phyloP scores from a whole-genome alignment of 2,888 invertebrate genomes.

The Mystacides longicornis region DNA sequence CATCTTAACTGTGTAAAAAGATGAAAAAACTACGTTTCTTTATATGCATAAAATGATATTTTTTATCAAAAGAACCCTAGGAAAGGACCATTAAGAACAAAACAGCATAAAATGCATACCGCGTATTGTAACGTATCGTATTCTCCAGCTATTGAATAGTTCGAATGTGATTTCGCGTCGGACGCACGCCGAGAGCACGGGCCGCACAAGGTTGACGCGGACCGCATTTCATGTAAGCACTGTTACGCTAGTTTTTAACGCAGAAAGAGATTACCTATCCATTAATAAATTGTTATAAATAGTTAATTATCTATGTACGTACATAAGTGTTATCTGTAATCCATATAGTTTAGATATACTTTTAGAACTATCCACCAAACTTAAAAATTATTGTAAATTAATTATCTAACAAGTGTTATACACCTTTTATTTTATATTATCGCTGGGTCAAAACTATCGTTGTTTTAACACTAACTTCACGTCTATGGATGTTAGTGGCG shows the following conservation, averaged over 20 bases:
- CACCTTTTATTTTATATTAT: conserved; percentile 15
- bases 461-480: no score
- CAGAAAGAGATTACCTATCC: conserved; percentile 29
- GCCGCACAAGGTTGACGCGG: conserved; percentile 15
- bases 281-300: conserved; percentile 37
- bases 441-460: conserved; percentile 10
- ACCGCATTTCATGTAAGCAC: conserved; percentile 31
- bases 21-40: no score
- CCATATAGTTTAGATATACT: conserved; percentile 52
- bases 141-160: neutral
- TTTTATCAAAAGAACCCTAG: no score
- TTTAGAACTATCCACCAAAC: conserved; percentile 30
- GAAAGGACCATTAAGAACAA: no score
- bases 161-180: neutral
- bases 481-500: conserved; percentile 13
- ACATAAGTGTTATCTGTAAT: conserved; percentile 43
- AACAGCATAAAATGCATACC: no score
- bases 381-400: conserved; percentile 27
- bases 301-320: conserved; percentile 32
- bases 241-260: conserved; percentile 35
- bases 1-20: no score
- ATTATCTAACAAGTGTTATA: conserved; percentile 23
- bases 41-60: no score
- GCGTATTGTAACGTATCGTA: no score
- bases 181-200: neutral